phyloP scores from a whole-genome alignment of 2,797 vertebrate species.

The Anabas testudineus region DNA sequence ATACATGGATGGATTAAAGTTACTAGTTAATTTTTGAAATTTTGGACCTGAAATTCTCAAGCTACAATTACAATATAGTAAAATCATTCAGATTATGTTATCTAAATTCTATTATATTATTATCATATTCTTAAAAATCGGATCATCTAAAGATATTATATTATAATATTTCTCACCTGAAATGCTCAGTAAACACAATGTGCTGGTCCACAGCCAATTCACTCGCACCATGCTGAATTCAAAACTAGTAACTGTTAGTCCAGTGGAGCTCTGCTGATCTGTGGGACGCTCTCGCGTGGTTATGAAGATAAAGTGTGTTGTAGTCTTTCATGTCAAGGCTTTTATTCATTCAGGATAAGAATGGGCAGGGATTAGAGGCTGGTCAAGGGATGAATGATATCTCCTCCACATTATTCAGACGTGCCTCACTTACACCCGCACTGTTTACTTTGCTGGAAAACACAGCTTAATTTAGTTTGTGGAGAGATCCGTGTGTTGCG shows the following conservation, averaged over 20 bases:
- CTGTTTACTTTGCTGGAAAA: conserved; percentile 36
- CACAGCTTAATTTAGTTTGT: conserved; percentile 12
- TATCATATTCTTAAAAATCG: no score
- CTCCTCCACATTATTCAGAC: conserved; percentile 27
- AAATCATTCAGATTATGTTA: no score
- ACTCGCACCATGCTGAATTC: conserved; percentile 47
- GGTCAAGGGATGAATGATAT: conserved; percentile 43
- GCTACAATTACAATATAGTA: no score
- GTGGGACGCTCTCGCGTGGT: background rate
- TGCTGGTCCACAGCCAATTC: conserved; percentile 22
- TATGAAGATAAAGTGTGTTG: conserved; percentile 11
- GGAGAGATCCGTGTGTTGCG: background rate
- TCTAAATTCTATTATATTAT: no score
- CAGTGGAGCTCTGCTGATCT: conserved; percentile 4
- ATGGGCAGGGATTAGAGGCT: conserved; percentile 48
- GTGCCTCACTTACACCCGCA: conserved; percentile 28
- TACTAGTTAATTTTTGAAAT: no score
- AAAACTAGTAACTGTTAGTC: background rate
- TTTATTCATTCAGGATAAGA: conserved; percentile 41
- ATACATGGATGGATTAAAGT: no score
- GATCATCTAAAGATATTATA: no score
- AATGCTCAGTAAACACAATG: conserved; percentile 31
- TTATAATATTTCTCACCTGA: conserved; percentile 59
- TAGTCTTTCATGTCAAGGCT: conserved; percentile 5
- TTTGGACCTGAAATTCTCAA: conserved; percentile 59